A percentile compares a stretch with the other conserved stretches of the same genome.
These are phyloP conservation scores for Fringilla coelebs DNA, from an alignment of 2,797 vertebrate genomes.

Conservation along the genomic window DNA sequence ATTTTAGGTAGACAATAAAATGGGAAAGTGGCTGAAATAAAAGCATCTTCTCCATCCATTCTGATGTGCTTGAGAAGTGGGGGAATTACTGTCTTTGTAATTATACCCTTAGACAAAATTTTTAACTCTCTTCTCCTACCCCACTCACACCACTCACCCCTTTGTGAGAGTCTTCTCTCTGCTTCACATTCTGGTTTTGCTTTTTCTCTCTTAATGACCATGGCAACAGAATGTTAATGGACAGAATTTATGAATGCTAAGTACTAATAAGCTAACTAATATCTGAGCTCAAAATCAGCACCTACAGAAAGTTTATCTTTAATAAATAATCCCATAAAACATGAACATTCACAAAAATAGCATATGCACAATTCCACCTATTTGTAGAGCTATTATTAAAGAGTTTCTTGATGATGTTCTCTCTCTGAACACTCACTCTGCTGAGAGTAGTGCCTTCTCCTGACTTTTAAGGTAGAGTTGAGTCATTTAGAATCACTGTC, in stretches of 20 bases:
- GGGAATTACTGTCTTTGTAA: background rate
- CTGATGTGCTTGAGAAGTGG: background rate
- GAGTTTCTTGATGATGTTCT: background rate
- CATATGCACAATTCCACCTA: background rate
- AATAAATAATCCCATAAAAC: background rate
- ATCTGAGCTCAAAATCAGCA: background rate
- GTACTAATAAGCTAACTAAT: background rate
- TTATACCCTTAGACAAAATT: background rate
- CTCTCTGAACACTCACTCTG: background rate
- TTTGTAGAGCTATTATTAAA: background rate
- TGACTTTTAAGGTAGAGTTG: background rate
- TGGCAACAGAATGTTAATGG: background rate
- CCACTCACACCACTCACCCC: background rate
- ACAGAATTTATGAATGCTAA: background rate
- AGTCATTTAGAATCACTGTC: background rate
- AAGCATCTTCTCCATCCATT: background rate
- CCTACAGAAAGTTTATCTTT: background rate
- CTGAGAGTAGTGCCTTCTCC: background rate
- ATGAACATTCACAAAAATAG: background rate
- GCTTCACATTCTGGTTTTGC: background rate
- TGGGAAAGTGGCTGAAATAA: background rate
- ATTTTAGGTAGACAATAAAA: background rate
- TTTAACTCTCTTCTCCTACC: background rate
- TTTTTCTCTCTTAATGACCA: background rate
- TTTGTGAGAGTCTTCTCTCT: background rate